Evolutionary conservation across 2,797 vertebrate species (phyloP), one percentile per base, ranked within the genome.

Genomic region (Peromyscus nudipes): DNA sequence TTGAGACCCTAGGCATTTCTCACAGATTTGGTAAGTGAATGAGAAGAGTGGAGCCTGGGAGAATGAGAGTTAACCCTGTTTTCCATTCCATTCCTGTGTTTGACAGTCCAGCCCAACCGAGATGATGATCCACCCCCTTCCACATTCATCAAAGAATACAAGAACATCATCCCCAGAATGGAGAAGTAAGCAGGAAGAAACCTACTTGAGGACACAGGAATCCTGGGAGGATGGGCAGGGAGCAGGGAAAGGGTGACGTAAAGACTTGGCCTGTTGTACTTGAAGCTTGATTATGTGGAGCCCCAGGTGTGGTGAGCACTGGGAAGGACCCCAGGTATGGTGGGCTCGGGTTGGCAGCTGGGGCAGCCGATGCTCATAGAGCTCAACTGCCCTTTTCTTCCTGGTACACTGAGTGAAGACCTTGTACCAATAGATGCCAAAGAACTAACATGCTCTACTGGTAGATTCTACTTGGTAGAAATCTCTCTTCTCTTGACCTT

Each of bases 71-170:
- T 97, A 69, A 97, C 29, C 64, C 62, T 79, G 52, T 93, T 93
- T 96, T 94, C 79, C 43, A 62, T 93, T 43, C 79, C 43, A 62
- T 93, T 43, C 76, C 19, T 95, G 7, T 80, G 21, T 60, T 43
- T 95, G 93, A 27, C 89, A 99, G 99, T 94, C 57, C 88, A 94
- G 65, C 98, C 98, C 84, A 99, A 99, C 98, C 99, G 99, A 46
- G 98, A 99, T 79, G 98, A 99, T 96, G 99, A 99, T 96, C 99
- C 99, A 34, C 96, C 99, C 73, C 98, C 99, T 49, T 99, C 99
- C 1, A 98, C 98, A 97, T 97, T 99, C 98, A 99, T 99, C 98
- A 98, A 98, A 96, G 99, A 99, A 60, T 99, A 99, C 94, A 94
- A 98, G 49, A 97, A 98, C 0, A 96, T 99, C 94, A 96, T 99